These are phyloP conservation scores for Epinephelus cyanopodus DNA, from an alignment of 2,113 vertebrate genomes.

Conservation along the genomic window DNA sequence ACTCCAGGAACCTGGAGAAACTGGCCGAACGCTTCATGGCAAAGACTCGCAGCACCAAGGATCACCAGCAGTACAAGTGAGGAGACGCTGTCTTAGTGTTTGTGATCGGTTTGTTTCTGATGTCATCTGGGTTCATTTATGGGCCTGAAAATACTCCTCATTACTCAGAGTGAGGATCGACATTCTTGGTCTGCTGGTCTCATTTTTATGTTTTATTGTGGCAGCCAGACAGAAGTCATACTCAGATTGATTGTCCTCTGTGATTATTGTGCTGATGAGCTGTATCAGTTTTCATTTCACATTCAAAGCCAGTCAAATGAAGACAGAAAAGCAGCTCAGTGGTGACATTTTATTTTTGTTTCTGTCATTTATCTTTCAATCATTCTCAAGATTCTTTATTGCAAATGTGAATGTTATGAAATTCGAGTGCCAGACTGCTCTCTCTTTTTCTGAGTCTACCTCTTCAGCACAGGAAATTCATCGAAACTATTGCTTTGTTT, in stretches of 20 bases:
- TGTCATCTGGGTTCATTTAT: background rate
- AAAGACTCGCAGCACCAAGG: constrained; percentile 98
- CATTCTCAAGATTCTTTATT: background rate
- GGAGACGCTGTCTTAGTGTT: constrained; percentile 15
- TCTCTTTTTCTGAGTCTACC: background rate
- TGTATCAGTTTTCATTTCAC: constrained; percentile 10
- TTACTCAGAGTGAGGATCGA: background rate
- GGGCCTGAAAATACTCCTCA: background rate
- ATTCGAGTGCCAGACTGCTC: background rate
- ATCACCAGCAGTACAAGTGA: constrained; percentile 99
- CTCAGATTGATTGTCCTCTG: constrained; percentile 17
- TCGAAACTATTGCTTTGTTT: background rate
- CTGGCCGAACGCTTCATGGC: constrained; percentile 99
- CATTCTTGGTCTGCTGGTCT: background rate
- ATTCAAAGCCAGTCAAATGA: constrained; percentile 3
- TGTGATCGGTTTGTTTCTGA: background rate
- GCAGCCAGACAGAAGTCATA: constrained; percentile 10
- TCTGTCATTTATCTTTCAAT: background rate
- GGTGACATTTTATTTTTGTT: background rate
- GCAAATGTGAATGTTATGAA: background rate
- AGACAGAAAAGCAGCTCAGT: background rate
- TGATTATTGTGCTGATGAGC: constrained; percentile 24
- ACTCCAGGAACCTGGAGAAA: constrained; percentile 97
- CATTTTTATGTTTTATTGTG: constrained; percentile 1
- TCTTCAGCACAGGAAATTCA: background rate